Evolutionary conservation across 2,888 invertebrate genomes (phyloP), one percentile per base, ranked within the genome.

Genomic region (Andrena trimmerana): DNA sequence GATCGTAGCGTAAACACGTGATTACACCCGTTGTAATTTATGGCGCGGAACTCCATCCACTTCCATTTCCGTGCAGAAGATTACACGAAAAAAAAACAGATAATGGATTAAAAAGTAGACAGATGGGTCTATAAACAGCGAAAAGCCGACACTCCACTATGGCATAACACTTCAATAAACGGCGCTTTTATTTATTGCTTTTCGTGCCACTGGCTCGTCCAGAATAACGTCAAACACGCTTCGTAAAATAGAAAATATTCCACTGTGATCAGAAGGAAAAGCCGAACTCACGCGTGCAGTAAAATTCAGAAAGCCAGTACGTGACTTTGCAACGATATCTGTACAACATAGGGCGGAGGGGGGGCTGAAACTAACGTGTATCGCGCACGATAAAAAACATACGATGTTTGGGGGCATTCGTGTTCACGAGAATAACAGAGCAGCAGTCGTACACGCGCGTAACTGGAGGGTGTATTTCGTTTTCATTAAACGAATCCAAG

Each of bases 11-110:
- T 57, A 72, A 79, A 80, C 66, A 73, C 67, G 83, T 85, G 79
- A 87, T 86, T 87, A 87, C 87, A 80, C 68, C 42, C 29, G 60
- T 69, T 70, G 59, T 81, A 86, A 84, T 85, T 88, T 87, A 87
- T 81, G 77, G 10, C 57, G 8, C 3, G 57, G 4, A 4, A 8
- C 57, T 27, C 57, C 24, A 57, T 57, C 24, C 10, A 24, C 57
- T 57, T 57, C 24, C 57, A 4, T 20, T 57, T 24, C 3, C 20
- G 1, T 27, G 4, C 24, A 57, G 24, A 57, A 57, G 24, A 57
- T 20, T 57, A 27, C 8, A 20, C 27, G 24, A 0, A 57, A 20
- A 20, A 54, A 13, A 10, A 27, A 10, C 20, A 24, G 10, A 24
- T 57, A 24, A 57, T 24, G 24, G 4, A 27, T 24, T 57, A 57